Evolutionary conservation across 2,888 invertebrate species (phyloP), one percentile per base, ranked within the genome.

Genomic region (Lordiphosa andalusiaca): DNA sequence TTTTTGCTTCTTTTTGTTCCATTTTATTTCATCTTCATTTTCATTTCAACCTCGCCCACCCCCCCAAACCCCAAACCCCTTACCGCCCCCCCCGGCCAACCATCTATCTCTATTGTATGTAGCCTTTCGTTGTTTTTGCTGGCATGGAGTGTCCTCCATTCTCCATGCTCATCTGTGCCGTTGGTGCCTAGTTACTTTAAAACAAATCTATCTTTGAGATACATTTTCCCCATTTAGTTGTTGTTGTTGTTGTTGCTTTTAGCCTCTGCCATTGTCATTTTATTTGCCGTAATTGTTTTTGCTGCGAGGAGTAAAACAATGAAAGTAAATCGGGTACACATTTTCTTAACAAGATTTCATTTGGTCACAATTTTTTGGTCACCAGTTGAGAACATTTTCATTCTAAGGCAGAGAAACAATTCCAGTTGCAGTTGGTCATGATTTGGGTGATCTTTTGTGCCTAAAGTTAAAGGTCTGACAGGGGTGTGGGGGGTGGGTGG

Each of bases 11-110:
- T 49, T 44, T 30, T 21, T 51, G 33, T 70, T 66, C 54, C 61
- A 70, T 69, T 69, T 69, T 70, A 66, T 61, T 69, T 73, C 73
- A 67, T 73, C 58, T 70, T 73, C 54, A 66, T 73, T 70, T 71
- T 69, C 54, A 54, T 65, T 64, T 47, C 38, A 52, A 59, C 53
- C 52, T 52, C 37, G 37, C 19, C 41, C 16, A 16, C 16, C 16
- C 16, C n/a, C n/a, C n/a, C n/a, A n/a, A n/a, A n/a, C n/a, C n/a
- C n/a, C n/a, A n/a, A n/a, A n/a, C n/a, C n/a, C n/a, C n/a, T n/a
- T n/a, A n/a, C n/a, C n/a, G n/a, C n/a, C 41, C 44, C 10, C 42
- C 65, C 9, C 13, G 6, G 38, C 6, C 9, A 7, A 4, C 33
- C 12, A 16, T 1, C 30, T 21, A 13, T 30, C 42, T 13, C 21